phyloP scores from a whole-genome alignment of 1,140 invertebrate species.

The Gryllus bimaculatus region DNA sequence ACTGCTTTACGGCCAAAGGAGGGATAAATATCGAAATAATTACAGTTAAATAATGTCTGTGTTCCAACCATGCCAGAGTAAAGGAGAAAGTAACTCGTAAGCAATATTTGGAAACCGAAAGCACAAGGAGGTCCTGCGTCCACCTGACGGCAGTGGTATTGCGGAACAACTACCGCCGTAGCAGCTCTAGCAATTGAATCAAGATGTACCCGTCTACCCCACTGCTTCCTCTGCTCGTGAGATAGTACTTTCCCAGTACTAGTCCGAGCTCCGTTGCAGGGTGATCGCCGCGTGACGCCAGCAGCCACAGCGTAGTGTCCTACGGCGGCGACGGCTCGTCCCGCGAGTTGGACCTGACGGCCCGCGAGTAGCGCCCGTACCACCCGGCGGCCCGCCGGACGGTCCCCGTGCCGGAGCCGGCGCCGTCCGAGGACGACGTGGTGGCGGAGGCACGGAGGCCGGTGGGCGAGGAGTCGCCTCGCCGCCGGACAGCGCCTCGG shows the following conservation, averaged over 20 bases:
- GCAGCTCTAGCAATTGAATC: too few species aligned
- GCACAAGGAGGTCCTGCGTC: too few species aligned
- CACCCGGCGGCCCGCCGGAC: not conserved
- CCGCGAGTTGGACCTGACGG: not conserved
- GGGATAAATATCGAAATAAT: too few species aligned
- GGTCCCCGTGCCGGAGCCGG: not conserved
- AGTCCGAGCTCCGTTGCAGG: not conserved
- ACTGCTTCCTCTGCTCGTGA: too few species aligned
- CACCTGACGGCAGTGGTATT: too few species aligned
- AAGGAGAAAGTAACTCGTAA: too few species aligned
- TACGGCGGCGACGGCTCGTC: not conserved
- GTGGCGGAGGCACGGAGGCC: not conserved
- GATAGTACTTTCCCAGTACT: not conserved
- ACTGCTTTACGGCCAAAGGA: too few species aligned
- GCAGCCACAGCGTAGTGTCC: not conserved
- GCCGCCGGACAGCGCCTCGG: not conserved
- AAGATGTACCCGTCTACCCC: too few species aligned
- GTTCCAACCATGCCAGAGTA: too few species aligned
- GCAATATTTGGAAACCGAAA: too few species aligned
- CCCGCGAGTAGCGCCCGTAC: not conserved
- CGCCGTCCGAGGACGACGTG: not conserved
- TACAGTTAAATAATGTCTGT: too few species aligned
- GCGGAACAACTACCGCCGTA: too few species aligned
- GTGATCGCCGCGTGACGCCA: not conserved
- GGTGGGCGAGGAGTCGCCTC: not conserved